phyloP scores from a whole-genome alignment of 1,140 invertebrate genomes.

The Listronotus oregonensis region DNA sequence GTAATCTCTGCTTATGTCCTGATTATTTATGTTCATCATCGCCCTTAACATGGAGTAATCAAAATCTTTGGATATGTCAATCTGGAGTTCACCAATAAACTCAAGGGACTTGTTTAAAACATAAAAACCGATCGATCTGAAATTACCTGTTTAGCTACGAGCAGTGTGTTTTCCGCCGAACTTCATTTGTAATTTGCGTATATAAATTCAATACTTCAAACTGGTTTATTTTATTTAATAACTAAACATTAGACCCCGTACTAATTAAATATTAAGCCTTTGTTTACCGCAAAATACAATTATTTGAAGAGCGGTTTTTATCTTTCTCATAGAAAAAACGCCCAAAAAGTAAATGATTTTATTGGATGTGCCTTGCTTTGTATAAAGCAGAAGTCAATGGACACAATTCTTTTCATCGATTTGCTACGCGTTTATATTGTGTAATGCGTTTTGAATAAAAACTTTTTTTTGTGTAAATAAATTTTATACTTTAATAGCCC shows the following conservation, averaged over 20 bases:
- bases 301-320: slow-evolving; percentile 37
- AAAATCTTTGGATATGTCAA: too few species aligned
- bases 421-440: slow-evolving; percentile 24
- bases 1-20: too few species aligned
- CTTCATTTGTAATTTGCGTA: too few species aligned
- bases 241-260: neutral
- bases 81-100: too few species aligned
- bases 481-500: slow-evolving; percentile 15
- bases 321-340: slow-evolving; percentile 14
- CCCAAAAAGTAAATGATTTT: slow-evolving; percentile 26
- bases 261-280: slow-evolving; percentile 1
- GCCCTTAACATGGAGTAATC: too few species aligned
- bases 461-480: slow-evolving; percentile 12
- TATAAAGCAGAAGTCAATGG: slow-evolving; percentile 20
- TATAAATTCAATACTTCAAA: too few species aligned
- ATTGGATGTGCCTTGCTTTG: slow-evolving; percentile 4
- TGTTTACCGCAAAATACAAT: slow-evolving; percentile 30
- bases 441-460: slow-evolving; percentile 32
- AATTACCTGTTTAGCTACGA: too few species aligned
- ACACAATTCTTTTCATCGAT: slow-evolving; percentile 24
- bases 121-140: too few species aligned
- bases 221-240: neutral
- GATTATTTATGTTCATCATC: too few species aligned
- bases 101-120: too few species aligned
- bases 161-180: too few species aligned